Percentiles rank a stretch among this genome's conserved stretches.
Conservation (phyloP, 2,888 invertebrate species). For the Iphiclides podalirius region DNA sequence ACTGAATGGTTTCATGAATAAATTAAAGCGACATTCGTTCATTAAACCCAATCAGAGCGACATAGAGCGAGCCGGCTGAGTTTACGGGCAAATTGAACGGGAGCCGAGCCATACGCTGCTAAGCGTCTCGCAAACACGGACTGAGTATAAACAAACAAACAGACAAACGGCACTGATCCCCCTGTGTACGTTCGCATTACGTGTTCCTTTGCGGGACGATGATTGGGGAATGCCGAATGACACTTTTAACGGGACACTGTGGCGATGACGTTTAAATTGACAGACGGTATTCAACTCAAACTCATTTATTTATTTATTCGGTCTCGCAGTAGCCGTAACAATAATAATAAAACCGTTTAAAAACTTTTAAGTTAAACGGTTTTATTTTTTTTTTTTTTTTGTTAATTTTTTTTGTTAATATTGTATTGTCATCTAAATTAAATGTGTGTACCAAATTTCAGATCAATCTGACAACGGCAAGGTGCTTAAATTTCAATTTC, state of each 20-base stretch:
- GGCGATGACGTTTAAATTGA: constrained; percentile 13
- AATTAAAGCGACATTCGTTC: constrained; percentile 21
- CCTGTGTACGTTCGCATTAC: constrained; percentile 35
- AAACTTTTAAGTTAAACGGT: no score
- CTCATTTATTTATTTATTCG: no score
- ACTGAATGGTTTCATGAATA: constrained; percentile 18
- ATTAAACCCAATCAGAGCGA: constrained; percentile 26
- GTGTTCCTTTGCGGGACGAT: constrained; percentile 26
- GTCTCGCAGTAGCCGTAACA: no score
- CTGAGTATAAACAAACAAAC: constrained; percentile 41
- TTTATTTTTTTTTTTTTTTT: no score
- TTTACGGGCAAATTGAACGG: constrained; percentile 26
- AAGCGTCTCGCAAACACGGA: constrained; percentile 46
- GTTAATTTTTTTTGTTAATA: no score
- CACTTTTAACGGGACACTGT: not conserved
- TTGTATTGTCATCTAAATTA: no score
- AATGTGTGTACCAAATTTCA: no score
- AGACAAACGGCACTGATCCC: constrained; percentile 48
- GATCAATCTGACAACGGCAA: no score
- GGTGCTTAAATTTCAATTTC: no score
- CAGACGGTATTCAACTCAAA: no score
- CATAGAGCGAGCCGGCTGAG: constrained; percentile 16
- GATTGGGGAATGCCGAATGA: constrained; percentile 19
- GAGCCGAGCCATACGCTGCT: constrained; percentile 34
- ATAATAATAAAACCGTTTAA: no score